A percentile compares a stretch with the other conserved stretches of the same genome.
Conservation (phyloP, 2,797 vertebrate genomes). For the Alectoris magna region DNA sequence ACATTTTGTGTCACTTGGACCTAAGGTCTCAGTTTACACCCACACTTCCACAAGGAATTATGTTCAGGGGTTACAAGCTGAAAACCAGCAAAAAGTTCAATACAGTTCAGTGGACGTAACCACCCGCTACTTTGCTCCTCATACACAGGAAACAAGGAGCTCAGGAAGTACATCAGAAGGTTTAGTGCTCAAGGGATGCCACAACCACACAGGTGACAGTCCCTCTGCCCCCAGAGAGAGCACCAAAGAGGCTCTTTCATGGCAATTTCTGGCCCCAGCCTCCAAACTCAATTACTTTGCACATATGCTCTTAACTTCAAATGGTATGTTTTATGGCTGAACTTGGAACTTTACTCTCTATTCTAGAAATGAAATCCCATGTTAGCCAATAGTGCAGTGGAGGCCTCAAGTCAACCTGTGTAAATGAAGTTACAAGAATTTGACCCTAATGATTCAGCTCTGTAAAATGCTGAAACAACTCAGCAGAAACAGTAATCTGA, state of each 20-base stretch:
- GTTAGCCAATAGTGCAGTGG: background rate
- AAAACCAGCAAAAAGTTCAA: background rate
- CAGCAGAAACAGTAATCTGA: background rate
- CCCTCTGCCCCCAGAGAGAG: no score
- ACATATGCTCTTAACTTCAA: background rate
- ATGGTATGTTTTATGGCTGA: background rate
- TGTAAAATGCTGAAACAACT: background rate
- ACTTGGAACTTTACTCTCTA: conserved; percentile 26
- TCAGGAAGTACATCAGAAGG: background rate
- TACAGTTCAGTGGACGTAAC: background rate
- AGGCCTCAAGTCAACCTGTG: background rate
- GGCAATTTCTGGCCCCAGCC: background rate
- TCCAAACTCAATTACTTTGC: background rate
- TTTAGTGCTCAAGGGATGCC: background rate
- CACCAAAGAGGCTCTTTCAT: background rate
- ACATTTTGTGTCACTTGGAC: background rate
- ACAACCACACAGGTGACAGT: background rate
- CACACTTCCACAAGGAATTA: background rate
- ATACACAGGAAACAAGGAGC: background rate
- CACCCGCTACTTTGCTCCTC: background rate
- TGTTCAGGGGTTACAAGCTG: background rate
- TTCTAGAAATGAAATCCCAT: background rate
- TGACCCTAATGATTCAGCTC: background rate
- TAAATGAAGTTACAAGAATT: background rate
- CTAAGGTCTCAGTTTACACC: background rate